Percentiles rank a stretch among this genome's conserved stretches.
phyloP scores from a whole-genome alignment of 1,140 invertebrate genomes.

The Streblospio benedicti region DNA sequence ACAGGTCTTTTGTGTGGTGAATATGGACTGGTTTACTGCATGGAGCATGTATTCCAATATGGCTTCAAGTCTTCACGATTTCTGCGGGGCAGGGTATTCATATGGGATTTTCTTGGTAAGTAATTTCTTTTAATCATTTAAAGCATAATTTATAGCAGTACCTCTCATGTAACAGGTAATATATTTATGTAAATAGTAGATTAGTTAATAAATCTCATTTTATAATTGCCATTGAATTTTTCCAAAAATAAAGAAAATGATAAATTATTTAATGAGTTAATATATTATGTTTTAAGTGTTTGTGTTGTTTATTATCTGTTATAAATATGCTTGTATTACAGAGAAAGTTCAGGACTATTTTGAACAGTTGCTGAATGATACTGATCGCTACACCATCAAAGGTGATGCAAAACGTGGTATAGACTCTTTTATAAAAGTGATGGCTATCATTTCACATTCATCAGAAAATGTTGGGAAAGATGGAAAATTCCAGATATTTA shows the following conservation, averaged over 20 bases:
- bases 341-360: constrained; percentile 77
- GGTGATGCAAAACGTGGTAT: constrained; percentile 38
- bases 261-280: not conserved
- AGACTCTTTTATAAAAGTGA: constrained; percentile 47
- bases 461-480: constrained; percentile 88
- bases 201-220: no score
- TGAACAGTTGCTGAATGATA: constrained; percentile 51
- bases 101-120: constrained; percentile 96
- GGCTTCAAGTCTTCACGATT: constrained; percentile 71
- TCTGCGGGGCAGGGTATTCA: constrained; percentile 87
- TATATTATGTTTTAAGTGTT: no score
- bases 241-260: not conserved
- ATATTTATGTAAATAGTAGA: no score
- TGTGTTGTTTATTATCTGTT: no score
- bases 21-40: constrained; percentile 77
- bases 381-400: constrained; percentile 25
- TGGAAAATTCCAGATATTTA: constrained; percentile 93
- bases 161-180: no score
- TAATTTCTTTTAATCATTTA: constrained; percentile 14
- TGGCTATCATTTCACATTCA: constrained; percentile 66
- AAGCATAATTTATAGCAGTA: no score
- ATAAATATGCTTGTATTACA: no score
- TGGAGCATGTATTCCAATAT: constrained; percentile 88
- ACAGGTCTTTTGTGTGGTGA: constrained; percentile 90
- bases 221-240: not conserved